phyloP scores from a whole-genome alignment of 2,113 vertebrate species.

The Marcusenius ussheri region DNA sequence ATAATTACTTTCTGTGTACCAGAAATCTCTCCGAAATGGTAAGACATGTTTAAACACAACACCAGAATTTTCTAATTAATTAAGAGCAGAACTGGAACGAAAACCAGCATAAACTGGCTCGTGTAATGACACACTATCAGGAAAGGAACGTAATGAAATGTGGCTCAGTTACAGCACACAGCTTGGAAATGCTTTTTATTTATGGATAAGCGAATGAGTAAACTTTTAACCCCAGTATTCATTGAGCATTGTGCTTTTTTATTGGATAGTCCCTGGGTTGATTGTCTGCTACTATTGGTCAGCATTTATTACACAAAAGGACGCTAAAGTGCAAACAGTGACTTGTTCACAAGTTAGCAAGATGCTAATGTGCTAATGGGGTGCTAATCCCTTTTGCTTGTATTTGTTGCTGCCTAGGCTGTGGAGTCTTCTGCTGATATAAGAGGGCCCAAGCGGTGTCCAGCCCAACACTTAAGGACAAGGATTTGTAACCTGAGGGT shows the following conservation, averaged over 20 bases:
- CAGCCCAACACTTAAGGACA: background rate
- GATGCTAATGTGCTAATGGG: background rate
- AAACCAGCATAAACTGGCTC: background rate
- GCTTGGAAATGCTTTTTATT: background rate
- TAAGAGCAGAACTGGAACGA: background rate
- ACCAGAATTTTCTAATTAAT: background rate
- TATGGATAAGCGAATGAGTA: background rate
- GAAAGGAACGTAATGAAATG: background rate
- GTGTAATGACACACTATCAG: background rate
- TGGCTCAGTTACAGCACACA: background rate
- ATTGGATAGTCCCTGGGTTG: background rate
- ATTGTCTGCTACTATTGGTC: background rate
- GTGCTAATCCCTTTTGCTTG: background rate
- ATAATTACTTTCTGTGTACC: background rate
- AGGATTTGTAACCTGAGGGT: background rate
- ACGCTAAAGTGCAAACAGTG: background rate
- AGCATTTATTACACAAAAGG: background rate
- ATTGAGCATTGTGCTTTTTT: background rate
- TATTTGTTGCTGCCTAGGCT: background rate
- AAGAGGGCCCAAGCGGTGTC: background rate
- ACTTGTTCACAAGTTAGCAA: background rate
- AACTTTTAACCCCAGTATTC: background rate
- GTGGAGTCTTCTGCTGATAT: background rate
- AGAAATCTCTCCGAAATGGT: background rate
- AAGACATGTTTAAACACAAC: background rate